phyloP scores from a whole-genome alignment of 2,113 vertebrate species.

The Thomomys bottae region DNA sequence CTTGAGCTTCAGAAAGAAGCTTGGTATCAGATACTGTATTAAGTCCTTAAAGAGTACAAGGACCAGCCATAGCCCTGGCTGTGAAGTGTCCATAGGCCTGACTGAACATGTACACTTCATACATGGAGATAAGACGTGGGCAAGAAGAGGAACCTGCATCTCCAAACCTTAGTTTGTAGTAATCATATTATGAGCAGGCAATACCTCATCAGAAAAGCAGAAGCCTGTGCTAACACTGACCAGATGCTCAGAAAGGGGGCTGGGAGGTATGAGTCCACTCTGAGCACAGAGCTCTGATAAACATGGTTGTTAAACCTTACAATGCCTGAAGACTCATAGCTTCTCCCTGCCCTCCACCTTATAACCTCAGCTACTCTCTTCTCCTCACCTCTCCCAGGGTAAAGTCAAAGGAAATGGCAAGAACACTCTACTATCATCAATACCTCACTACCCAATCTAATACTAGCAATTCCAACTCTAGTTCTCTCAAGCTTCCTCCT shows the following conservation, averaged over 20 bases:
- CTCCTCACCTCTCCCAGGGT: background rate
- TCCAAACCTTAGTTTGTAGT: background rate
- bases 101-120: background rate
- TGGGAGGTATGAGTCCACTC: too few relatives aligned
- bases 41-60: background rate
- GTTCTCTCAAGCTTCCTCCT: background rate
- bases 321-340: too few relatives aligned
- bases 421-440: background rate
- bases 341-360: too few relatives aligned
- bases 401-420: background rate
- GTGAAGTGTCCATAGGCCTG: background rate
- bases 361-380: too few relatives aligned
- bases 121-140: background rate
- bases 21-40: too few relatives aligned
- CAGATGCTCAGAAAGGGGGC: background rate
- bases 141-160: background rate
- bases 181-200: background rate
- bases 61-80: too few relatives aligned
- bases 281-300: background rate
- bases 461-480: too few relatives aligned
- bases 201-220: background rate
- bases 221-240: background rate
- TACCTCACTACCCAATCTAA: background rate
- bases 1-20: background rate
- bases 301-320: fast-evolving